phyloP scores from a whole-genome alignment of 2,797 vertebrate species.

The Thaleichthys pacificus region DNA sequence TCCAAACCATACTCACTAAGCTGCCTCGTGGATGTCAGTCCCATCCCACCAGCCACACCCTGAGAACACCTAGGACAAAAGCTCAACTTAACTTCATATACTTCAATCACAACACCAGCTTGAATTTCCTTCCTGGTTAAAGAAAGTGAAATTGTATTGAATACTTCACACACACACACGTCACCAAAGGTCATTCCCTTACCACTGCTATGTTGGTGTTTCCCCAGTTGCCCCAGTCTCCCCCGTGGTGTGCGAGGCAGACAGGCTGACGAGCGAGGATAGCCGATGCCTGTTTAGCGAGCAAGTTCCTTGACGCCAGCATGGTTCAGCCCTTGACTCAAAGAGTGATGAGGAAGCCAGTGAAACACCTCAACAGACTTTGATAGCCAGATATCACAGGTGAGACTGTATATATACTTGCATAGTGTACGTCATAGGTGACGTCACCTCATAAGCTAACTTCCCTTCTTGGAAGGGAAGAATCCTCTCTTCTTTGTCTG shows the following conservation, averaged over 20 bases:
- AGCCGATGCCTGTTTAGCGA: conserved; percentile 65
- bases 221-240: conserved; percentile 76
- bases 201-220: conserved; percentile 75
- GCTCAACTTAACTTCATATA: too few relatives aligned
- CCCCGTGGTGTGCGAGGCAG: conserved; percentile 67
- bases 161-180: too few relatives aligned
- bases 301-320: conserved; percentile 66
- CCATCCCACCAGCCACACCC: conserved; percentile 78
- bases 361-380: conserved; percentile 13
- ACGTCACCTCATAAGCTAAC: conserved; percentile 63
- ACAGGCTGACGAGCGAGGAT: conserved; percentile 65
- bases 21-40: conserved; percentile 75
- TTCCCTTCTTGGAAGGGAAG: conserved; percentile 61
- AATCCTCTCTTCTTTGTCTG: conserved; percentile 42
- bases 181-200: conserved; percentile 35
- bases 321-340: conserved; percentile 53
- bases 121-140: too few relatives aligned
- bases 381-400: background rate
- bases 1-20: conserved; percentile 67
- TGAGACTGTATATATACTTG: conserved; percentile 56
- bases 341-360: conserved; percentile 11
- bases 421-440: conserved; percentile 26
- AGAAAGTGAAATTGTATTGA: too few relatives aligned
- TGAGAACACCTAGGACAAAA: conserved; percentile 70
- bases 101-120: too few relatives aligned